Base-by-base conservation (phyloP, 2,113 vertebrate genomes). In the Ciconia stormi region DNA sequence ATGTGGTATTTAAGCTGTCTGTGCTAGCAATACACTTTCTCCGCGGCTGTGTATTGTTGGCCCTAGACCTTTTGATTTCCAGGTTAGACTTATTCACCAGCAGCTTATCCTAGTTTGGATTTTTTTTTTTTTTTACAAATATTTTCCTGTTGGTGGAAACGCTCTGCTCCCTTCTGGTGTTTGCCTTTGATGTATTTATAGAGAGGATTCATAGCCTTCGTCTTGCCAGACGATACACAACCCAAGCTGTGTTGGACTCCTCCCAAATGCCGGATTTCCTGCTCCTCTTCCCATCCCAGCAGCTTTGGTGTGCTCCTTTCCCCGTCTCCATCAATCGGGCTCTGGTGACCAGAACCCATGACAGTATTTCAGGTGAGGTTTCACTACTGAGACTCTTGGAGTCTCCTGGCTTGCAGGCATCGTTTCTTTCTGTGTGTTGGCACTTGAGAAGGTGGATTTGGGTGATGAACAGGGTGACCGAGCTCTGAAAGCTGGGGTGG, bases 121-220 rank as follows among this genome's bases (percentile, higher is more conserved):
- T 55, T 12, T 18, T 23, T 36, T 26, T 56, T 36, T 23, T 72
- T 82, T 17, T 52, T 3, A 36, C 53, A 42, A 69, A 79, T 69
- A 47, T 52, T 96, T 92, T 65, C 66, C 80, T 84, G 72, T 53
- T 0, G 0, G 7, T 66, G 46, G 78, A 65, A 94, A 63, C 4
- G 4, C 56, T 91, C 49, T 72, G 62, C 74, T 96, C 91, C 89
- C 58, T 20, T 94, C 91, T 94, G 91, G 25, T 96, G 89, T 92
- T 94, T 94, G 59, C 91, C 67, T 92, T 47, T 46, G 79, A 32
- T 92, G 82, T 94, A 72, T 96, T 97, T 95, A 55, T 72, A 80
- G 89, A 82, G 46, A 59, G 66, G 52, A 76, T 71, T 47, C 65
- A 0, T 85, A 91, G 94, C 69, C 79, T 87, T 88, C 38, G 0